Conservation (phyloP, 2,797 vertebrate genomes). For the Scolopax rusticola region DNA sequence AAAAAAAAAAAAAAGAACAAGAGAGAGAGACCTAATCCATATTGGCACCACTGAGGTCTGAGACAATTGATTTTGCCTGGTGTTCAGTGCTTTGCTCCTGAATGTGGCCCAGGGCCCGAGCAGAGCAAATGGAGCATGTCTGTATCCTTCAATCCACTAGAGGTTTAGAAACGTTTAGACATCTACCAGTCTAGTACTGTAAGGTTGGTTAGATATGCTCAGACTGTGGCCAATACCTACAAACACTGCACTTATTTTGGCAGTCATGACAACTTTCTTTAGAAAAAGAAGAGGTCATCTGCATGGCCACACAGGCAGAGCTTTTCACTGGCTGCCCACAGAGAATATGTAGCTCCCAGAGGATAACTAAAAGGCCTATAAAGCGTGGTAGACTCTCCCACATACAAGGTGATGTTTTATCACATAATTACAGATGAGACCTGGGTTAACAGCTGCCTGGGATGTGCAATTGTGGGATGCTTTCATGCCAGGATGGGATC, state of each 20-base stretch:
- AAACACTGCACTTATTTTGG: not conserved
- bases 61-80: not conserved
- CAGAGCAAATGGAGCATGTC: not conserved
- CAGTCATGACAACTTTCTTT: not conserved
- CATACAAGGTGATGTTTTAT: accelerated
- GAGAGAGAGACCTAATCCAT: accelerated
- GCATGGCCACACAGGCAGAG: not conserved
- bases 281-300: not conserved
- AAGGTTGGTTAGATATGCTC: not conserved
- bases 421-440: accelerated
- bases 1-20: not conserved
- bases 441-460: not conserved
- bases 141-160: not conserved
- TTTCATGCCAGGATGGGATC: not conserved
- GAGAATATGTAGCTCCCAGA: not conserved
- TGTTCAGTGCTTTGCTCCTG: not conserved
- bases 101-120: not conserved
- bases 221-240: not conserved
- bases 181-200: not conserved
- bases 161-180: not conserved
- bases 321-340: not conserved
- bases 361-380: accelerated
- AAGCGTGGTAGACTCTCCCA: not conserved
- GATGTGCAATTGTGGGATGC: accelerated
- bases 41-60: not conserved